These are phyloP conservation scores for Incurvaria masculella DNA, from an alignment of 2,888 invertebrate species.

Conservation along the genomic window DNA sequence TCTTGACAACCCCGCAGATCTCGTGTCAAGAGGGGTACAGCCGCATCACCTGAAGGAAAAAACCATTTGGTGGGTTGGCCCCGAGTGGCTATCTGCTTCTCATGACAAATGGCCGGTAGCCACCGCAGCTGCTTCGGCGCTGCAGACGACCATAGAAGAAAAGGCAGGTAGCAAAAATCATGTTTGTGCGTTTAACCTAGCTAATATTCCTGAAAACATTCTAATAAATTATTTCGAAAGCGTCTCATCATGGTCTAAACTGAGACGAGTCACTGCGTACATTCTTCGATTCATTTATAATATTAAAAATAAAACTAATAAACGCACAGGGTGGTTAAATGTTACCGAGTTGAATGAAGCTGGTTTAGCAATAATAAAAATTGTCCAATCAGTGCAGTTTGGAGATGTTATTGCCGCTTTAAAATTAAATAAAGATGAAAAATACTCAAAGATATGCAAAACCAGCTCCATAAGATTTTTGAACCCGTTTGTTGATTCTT, in stretches of 20 bases:
- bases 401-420: not conserved
- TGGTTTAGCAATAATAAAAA: not conserved
- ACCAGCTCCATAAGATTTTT: not conserved
- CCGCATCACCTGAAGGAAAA: not conserved
- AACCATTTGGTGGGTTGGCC: not conserved
- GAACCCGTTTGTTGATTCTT: not conserved
- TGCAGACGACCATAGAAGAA: not conserved
- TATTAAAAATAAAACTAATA: not conserved
- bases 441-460: not conserved
- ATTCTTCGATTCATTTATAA: not conserved
- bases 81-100: not conserved
- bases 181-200: not conserved
- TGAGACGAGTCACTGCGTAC: not conserved
- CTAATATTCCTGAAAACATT: not conserved
- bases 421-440: not conserved
- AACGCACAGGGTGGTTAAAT: not conserved
- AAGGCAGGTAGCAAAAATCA: not conserved
- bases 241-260: not conserved
- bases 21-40: not conserved
- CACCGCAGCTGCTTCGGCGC: not conserved
- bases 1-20: not conserved
- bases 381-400: not conserved
- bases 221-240: not conserved
- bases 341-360: not conserved
- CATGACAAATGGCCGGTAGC: not conserved